Evolutionary conservation across 1,140 invertebrate genomes (phyloP).

Genomic region (Diplogasteroides magnus): DNA sequence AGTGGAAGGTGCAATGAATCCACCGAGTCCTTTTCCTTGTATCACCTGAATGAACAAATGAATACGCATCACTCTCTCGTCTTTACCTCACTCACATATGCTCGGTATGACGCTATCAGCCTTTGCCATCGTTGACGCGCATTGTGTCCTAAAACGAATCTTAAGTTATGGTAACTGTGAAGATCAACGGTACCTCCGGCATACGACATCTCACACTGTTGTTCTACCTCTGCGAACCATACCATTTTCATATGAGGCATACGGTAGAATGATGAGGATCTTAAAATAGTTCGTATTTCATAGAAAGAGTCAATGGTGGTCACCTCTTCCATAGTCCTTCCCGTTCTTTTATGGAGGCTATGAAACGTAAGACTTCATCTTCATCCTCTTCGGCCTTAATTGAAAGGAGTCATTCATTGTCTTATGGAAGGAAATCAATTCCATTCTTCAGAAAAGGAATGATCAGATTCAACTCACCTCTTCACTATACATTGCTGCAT

Average conservation of each 20-base stretch:
- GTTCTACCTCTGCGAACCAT: neutral
- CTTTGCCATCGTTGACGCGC: neutral
- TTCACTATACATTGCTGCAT: too few relatives aligned
- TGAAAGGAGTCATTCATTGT: too few relatives aligned
- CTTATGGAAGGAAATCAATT: too few relatives aligned
- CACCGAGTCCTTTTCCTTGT: neutral
- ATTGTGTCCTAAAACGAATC: neutral
- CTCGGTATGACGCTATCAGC: neutral
- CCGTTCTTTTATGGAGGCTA: neutral
- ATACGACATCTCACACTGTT: neutral
- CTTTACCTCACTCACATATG: neutral
- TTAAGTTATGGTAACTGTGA: neutral
- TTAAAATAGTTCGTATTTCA: too few relatives aligned
- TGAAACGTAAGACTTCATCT: neutral
- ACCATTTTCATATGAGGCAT: neutral
- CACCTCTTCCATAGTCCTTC: neutral
- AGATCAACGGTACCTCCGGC: neutral
- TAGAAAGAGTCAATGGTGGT: too few relatives aligned
- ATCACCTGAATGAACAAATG: neutral
- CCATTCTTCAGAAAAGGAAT: too few relatives aligned
- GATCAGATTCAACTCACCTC: too few relatives aligned
- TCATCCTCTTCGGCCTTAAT: neutral
- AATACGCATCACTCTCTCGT: neutral
- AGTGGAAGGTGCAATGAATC: neutral
- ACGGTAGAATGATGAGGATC: neutral